Conservation (phyloP, 1,140 invertebrate genomes). For the Uloborus diversus region DNA sequence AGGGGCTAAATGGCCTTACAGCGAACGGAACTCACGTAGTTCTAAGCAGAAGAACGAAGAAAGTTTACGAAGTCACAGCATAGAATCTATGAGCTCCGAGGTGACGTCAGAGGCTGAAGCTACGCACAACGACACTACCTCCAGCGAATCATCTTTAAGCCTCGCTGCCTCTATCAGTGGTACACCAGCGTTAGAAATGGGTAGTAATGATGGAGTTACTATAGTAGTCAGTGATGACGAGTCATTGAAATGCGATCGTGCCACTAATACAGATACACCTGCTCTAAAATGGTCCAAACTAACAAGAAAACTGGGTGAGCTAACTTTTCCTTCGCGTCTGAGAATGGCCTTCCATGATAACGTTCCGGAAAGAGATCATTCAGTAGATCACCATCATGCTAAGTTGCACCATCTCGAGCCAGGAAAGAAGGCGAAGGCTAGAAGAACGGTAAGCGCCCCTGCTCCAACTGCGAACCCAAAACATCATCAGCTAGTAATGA, state of each 20-base stretch:
- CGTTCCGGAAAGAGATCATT: background rate
- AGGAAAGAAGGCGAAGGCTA: conserved; percentile 44
- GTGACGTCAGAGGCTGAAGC: conserved; percentile 53
- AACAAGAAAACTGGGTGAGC: conserved; percentile 32
- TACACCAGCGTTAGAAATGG: background rate
- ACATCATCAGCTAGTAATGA: conserved; percentile 19
- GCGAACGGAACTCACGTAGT: conserved; percentile 59
- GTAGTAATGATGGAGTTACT: conserved; percentile 2
- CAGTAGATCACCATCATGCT: background rate
- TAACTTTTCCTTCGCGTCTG: conserved; percentile 31
- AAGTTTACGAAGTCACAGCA: conserved; percentile 57
- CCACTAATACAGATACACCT: conserved; percentile 56
- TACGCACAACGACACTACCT: conserved; percentile 46
- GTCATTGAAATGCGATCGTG: conserved; percentile 40
- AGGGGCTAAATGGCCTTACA: conserved; percentile 56
- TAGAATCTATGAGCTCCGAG: conserved; percentile 57
- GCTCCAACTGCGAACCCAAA: conserved; percentile 27
- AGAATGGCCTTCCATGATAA: conserved; percentile 44
- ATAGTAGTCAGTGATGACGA: conserved; percentile 47
- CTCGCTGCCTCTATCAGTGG: conserved; percentile 16
- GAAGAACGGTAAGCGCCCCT: conserved; percentile 53
- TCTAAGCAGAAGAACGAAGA: conserved; percentile 51
- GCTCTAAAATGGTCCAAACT: conserved; percentile 52
- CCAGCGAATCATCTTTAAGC: conserved; percentile 33
- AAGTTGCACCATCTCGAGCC: conserved; percentile 6